Evolutionary conservation across 2,888 invertebrate species (phyloP).

Genomic region (Drosophila gaucha): DNA sequence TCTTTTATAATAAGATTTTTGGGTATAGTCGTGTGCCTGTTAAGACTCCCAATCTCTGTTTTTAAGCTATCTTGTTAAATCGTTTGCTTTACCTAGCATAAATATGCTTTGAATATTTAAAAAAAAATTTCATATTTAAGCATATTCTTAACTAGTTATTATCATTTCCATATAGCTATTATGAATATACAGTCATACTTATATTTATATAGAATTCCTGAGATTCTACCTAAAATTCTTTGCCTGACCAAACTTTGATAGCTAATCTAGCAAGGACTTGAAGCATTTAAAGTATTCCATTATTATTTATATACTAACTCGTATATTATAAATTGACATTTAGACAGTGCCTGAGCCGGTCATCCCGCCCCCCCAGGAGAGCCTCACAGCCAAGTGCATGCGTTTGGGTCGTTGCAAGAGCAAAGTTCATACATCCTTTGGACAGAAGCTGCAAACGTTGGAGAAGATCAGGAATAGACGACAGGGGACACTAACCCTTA

Average conservation of each 20-base stretch:
- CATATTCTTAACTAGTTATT: neutral
- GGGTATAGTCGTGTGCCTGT: neutral
- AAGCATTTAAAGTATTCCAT: too few species aligned
- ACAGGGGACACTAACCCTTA: slow-evolving; percentile 25
- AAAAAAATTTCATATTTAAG: too few species aligned
- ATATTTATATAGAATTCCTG: neutral
- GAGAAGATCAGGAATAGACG: slow-evolving; percentile 38
- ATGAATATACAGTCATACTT: neutral
- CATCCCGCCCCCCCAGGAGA: neutral
- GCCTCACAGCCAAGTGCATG: slow-evolving; percentile 29
- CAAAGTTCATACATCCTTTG: slow-evolving; percentile 2
- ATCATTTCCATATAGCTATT: neutral
- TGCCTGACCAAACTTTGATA: too few species aligned
- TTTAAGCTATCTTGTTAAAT: too few species aligned
- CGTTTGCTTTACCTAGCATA: neutral
- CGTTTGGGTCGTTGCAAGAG: slow-evolving; percentile 25
- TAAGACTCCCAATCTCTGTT: too few species aligned
- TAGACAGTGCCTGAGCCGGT: neutral
- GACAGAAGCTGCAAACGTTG: slow-evolving; percentile 32
- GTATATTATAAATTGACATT: neutral
- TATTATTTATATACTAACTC: neutral
- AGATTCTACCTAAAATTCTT: neutral
- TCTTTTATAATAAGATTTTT: too few species aligned
- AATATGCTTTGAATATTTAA: neutral
- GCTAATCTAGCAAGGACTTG: too few species aligned